Conservation (phyloP, 2,888 invertebrate species). For the Chironomus tentans region DNA sequence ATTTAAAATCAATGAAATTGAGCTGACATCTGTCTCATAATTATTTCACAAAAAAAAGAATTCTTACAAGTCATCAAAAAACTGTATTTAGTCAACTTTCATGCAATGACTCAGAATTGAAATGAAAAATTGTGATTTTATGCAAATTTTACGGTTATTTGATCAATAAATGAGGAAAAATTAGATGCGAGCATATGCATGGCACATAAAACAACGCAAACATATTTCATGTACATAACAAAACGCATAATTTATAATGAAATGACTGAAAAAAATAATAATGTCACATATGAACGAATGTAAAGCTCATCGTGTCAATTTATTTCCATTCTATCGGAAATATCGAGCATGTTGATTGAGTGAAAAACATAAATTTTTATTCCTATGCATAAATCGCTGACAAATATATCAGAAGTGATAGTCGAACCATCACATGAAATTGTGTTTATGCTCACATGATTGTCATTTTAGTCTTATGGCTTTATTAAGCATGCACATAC, state of each 20-base stretch:
- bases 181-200: not conserved
- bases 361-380: not conserved
- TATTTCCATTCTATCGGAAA: no score
- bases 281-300: not conserved
- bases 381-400: no score
- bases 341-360: not conserved
- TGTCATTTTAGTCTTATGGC: no score
- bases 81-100: not conserved
- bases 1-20: not conserved
- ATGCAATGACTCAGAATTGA: not conserved
- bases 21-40: not conserved
- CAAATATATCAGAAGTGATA: no score
- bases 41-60: not conserved
- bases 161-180: conserved; percentile 2
- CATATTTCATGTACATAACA: not conserved
- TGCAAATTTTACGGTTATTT: conserved; percentile 19
- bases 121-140: not conserved
- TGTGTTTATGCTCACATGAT: no score
- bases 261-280: not conserved
- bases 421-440: no score
- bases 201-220: not conserved
- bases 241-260: not conserved
- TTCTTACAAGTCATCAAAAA: not conserved
- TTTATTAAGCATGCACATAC: no score
- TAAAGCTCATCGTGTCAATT: no score